A percentile compares a stretch with the other conserved stretches of the same genome.
Evolutionary conservation across 2,113 vertebrate species (phyloP).

Genomic region (Ivindomyrus marchei): DNA sequence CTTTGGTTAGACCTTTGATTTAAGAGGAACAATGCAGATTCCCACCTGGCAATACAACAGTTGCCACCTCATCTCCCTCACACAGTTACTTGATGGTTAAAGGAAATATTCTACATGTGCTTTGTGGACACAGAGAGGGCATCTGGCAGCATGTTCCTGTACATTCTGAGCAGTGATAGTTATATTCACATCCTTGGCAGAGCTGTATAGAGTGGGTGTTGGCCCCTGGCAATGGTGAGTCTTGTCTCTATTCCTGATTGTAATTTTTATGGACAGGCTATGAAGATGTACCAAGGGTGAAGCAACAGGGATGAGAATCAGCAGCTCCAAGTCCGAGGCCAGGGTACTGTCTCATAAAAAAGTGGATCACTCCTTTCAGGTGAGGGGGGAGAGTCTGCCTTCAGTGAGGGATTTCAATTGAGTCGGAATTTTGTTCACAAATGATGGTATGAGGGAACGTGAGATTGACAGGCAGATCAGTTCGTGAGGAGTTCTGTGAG

Average conservation of each 20-base stretch:
- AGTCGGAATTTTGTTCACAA: background rate
- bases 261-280: background rate
- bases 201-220: background rate
- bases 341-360: background rate
- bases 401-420: background rate
- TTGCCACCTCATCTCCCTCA: background rate
- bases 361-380: background rate
- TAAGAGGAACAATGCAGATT: background rate
- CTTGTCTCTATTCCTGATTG: background rate
- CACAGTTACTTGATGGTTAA: background rate
- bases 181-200: background rate
- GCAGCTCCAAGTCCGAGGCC: background rate
- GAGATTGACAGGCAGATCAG: background rate
- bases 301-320: background rate
- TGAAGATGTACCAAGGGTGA: background rate
- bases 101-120: background rate
- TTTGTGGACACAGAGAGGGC: background rate
- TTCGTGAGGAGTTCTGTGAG: background rate
- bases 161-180: background rate
- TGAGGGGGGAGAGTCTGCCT: background rate
- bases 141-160: background rate
- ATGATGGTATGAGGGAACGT: background rate
- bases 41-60: background rate
- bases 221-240: background rate
- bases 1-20: background rate